phyloP scores from a whole-genome alignment of 2,888 invertebrate species.

The Aspidiotus rigidus region DNA sequence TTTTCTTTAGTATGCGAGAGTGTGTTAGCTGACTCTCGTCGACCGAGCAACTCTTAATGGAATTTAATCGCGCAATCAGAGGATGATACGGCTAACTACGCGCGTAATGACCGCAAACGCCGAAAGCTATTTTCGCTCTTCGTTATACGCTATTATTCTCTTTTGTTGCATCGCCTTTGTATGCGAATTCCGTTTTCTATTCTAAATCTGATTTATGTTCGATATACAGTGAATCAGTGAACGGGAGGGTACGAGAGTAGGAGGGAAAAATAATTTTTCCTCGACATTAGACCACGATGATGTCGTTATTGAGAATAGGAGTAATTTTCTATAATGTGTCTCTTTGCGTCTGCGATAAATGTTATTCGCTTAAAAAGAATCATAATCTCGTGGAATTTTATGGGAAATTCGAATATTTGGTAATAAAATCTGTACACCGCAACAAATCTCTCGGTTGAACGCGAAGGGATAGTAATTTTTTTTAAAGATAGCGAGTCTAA shows the following conservation, averaged over 20 bases:
- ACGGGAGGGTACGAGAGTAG: neutral
- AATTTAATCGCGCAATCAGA: slow-evolving; percentile 32
- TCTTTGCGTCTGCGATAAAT: no score
- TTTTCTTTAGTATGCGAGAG: slow-evolving; percentile 17
- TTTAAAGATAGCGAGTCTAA: no score
- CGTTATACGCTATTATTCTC: slow-evolving; percentile 23
- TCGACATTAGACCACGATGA: no score
- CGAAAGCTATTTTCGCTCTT: slow-evolving; percentile 30
- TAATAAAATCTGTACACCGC: no score
- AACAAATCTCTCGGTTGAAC: no score
- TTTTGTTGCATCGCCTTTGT: slow-evolving; percentile 24
- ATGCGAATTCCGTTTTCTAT: slow-evolving; percentile 10
- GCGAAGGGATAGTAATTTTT: no score
- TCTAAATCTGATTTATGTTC: slow-evolving; percentile 7
- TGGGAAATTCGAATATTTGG: no score
- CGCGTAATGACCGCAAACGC: slow-evolving; percentile 32
- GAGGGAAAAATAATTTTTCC: no score
- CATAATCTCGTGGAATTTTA: no score
- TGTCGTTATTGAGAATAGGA: no score
- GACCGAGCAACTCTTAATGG: slow-evolving; percentile 23
- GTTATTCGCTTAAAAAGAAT: no score
- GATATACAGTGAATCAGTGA: neutral
- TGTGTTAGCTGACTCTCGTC: slow-evolving; percentile 11
- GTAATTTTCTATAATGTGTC: no score
- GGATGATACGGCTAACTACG: slow-evolving; percentile 32